Conservation (phyloP, 1,140 invertebrate species). For the Phortica variegata region DNA sequence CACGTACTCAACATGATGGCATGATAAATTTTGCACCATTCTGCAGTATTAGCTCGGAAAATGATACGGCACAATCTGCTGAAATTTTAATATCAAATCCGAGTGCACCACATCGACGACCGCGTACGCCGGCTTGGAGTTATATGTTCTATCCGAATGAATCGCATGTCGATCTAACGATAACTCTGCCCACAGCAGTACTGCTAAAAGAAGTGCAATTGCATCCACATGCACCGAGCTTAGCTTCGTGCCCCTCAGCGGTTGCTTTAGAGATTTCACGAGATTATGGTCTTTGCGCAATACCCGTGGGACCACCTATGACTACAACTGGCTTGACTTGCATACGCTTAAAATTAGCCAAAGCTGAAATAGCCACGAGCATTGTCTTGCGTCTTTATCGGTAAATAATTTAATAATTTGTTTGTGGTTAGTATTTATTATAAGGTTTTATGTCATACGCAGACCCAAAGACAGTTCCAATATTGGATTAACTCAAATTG, state of each 20-base stretch:
- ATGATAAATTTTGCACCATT: conserved; percentile 87
- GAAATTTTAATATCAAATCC: conserved; percentile 81
- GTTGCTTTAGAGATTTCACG: conserved; percentile 77
- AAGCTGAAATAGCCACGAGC: conserved; percentile 76
- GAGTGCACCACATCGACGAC: conserved; percentile 73
- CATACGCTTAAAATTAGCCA: conserved; percentile 77
- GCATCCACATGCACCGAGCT: conserved; percentile 79
- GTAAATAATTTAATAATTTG: conserved; percentile 21
- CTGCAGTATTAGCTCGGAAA: conserved; percentile 76
- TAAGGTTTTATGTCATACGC: conserved; percentile 58
- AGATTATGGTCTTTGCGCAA: conserved; percentile 62
- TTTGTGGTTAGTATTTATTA: neutral
- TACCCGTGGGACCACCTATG: conserved; percentile 66
- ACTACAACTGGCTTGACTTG: conserved; percentile 82
- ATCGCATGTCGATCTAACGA: conserved; percentile 79
- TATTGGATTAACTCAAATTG: conserved; percentile 84
- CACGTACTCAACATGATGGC: conserved; percentile 62
- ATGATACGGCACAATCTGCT: conserved; percentile 82
- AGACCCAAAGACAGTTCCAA: conserved; percentile 84
- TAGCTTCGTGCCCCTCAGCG: conserved; percentile 87
- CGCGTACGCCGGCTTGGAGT: conserved; percentile 84
- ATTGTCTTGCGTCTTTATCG: conserved; percentile 61
- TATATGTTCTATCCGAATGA: conserved; percentile 93
- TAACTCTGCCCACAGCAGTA: conserved; percentile 87
- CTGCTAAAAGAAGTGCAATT: conserved; percentile 86